Evolutionary conservation across 35 echinoderm and acorn worm species (phyloP).

Genomic region (Ophiothrix spiculata): DNA sequence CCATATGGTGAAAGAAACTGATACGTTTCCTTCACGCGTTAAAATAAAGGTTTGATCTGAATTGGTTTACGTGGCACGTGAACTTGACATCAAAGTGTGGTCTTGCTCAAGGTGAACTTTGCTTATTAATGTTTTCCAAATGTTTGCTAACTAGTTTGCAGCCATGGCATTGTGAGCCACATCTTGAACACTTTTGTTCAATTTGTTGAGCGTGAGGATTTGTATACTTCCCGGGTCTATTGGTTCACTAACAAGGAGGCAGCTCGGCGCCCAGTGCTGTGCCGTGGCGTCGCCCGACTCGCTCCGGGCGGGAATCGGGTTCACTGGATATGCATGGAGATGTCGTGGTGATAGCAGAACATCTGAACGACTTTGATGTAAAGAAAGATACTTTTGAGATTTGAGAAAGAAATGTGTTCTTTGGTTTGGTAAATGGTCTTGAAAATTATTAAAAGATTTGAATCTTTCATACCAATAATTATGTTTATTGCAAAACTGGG

Average conservation of each 20-base stretch:
- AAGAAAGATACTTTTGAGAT: too few species aligned
- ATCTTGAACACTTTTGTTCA: conserved; percentile 8
- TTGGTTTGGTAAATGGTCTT: too few species aligned
- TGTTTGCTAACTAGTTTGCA: not conserved
- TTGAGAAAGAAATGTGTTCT: too few species aligned
- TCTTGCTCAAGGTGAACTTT: not conserved
- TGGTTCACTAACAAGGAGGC: conserved; percentile 2
- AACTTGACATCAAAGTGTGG: not conserved
- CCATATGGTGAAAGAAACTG: too few species aligned
- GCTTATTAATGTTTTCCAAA: not conserved
- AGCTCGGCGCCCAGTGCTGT: conserved; percentile 3
- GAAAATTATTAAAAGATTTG: too few species aligned
- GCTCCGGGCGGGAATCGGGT: not conserved
- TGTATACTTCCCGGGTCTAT: not conserved
- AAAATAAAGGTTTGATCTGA: too few species aligned
- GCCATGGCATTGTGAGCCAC: not conserved
- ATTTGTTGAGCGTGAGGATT: conserved; percentile 12
- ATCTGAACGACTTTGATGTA: too few species aligned
- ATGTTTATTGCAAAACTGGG: too few species aligned
- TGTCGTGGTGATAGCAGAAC: conserved; percentile 1
- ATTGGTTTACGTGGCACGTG: too few species aligned
- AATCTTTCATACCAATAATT: too few species aligned
- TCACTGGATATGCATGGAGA: not conserved
- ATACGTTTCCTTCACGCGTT: too few species aligned
- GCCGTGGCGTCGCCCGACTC: not conserved